Evolutionary conservation across 2,888 invertebrate genomes (phyloP), one percentile per base, ranked within the genome.

Genomic region (Byasa hedistus): DNA sequence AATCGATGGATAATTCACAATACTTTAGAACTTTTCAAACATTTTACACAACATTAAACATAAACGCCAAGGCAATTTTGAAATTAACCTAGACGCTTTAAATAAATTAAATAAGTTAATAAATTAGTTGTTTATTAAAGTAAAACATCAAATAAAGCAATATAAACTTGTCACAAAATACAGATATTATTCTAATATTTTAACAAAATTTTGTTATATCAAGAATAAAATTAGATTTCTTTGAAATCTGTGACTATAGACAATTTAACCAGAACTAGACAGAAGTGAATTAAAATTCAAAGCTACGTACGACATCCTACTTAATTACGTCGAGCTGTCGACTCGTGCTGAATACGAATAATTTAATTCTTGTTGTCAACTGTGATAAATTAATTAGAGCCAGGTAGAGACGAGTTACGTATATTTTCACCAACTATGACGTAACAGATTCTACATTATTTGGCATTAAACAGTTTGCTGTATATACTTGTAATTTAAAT

Each of bases 321-420:
- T 63, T 63, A 57, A 63, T 63, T 63, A 48, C 63, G 48, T 57
- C 27, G 48, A 48, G 48, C 48, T 22, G 56, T 48, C 57, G 57
- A 63, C 63, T 63, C 56, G 57, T 51, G 48, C 57, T 62, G 62
- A 56, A 63, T 63, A 57, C 63, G 57, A 63, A 63, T 63, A 63
- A 63, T 63, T 63, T 63, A 63, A 63, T 63, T 57, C 48, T 63
- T 63, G 63, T 63, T 32, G 57, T 57, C 63, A 57, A 63, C 36
- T 57, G 48, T 63, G 57, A 57, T 63, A 57, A 57, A 63, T 57
- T 56, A 63, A 63, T 63, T 63, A 63, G 27, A 51, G 24, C 55
- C 24, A 55, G 55, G 55, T 55, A 55, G 15, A 55, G 24, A 55
- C 55, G 22, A 12, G 36, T n/a, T 52, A 21, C 21, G 21, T 52